phyloP scores from a whole-genome alignment of 2,797 vertebrate genomes.

The Echiichthys vipera region DNA sequence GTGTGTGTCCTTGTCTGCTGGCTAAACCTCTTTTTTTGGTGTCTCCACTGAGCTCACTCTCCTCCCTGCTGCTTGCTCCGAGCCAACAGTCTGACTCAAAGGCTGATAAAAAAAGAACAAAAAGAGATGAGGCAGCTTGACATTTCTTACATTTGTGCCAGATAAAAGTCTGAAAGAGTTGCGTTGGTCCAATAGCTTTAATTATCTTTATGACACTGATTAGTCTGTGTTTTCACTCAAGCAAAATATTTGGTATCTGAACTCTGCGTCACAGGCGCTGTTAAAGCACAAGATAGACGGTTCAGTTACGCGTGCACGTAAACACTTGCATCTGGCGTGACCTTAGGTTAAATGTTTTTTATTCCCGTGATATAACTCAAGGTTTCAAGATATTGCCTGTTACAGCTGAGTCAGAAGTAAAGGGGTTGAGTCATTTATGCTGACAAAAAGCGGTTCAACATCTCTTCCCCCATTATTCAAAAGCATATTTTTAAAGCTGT shows the following conservation, averaged over 20 bases:
- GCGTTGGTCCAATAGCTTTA: not conserved
- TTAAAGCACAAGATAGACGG: not conserved
- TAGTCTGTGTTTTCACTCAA: not conserved
- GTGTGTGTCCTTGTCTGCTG: conserved; percentile 22
- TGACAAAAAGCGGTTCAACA: not conserved
- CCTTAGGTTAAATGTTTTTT: not conserved
- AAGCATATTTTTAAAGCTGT: conserved; percentile 1
- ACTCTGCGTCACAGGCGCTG: not conserved
- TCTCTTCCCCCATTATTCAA: not conserved
- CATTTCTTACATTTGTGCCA: conserved; percentile 3
- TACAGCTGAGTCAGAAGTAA: conserved; percentile 1
- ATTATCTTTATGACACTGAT: conserved; percentile 17
- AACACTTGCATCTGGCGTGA: not conserved
- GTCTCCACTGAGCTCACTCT: conserved; percentile 10
- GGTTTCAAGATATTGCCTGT: not conserved
- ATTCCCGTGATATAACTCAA: not conserved
- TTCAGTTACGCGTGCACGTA: not conserved
- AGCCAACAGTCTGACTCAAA: conserved; percentile 1
- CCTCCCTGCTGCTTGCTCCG: conserved; percentile 6
- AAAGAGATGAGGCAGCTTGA: conserved; percentile 12
- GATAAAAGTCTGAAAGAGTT: conserved; percentile 15
- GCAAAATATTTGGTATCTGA: conserved; percentile 7
- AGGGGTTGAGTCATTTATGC: not conserved
- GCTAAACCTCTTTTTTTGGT: conserved; percentile 15
- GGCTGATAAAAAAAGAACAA: conserved; percentile 28